Conservation (phyloP, 2,797 vertebrate genomes). For the Thaleichthys pacificus region DNA sequence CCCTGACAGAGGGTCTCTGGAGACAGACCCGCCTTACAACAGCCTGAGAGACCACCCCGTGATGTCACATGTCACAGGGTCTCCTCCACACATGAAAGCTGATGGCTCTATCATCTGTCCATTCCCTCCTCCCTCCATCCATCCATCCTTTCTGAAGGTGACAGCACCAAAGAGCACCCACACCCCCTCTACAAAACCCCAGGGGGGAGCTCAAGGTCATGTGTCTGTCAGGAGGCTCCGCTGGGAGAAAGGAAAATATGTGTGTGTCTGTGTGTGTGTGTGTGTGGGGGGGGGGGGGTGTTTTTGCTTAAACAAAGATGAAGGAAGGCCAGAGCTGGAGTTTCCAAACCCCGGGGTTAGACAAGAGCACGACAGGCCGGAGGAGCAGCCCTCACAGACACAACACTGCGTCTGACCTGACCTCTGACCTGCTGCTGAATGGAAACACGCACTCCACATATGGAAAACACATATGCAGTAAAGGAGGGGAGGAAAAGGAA, state of each 20-base stretch:
- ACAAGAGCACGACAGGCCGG: neutral
- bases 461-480: constrained; percentile 10
- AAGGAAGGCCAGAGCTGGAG: neutral
- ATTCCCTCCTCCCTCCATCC: constrained; percentile 60
- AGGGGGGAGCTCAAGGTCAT: constrained; percentile 66
- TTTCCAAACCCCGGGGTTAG: neutral
- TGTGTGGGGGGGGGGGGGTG: constrained; percentile 9
- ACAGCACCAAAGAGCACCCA: constrained; percentile 61
- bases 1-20: constrained; percentile 38
- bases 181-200: constrained; percentile 30
- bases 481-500: constrained; percentile 38
- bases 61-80: constrained; percentile 57
- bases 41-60: constrained; percentile 40
- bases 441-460: neutral
- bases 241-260: constrained; percentile 17
- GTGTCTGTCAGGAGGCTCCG: constrained; percentile 59
- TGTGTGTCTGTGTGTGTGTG: constrained; percentile 21
- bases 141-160: constrained; percentile 55
- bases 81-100: constrained; percentile 54
- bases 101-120: constrained; percentile 70
- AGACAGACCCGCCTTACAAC: neutral
- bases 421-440: too few relatives aligned
- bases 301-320: constrained; percentile 8
- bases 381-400: neutral
- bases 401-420: too few relatives aligned